phyloP scores from a whole-genome alignment of 2,113 vertebrate genomes.

The Catharus minimus region DNA sequence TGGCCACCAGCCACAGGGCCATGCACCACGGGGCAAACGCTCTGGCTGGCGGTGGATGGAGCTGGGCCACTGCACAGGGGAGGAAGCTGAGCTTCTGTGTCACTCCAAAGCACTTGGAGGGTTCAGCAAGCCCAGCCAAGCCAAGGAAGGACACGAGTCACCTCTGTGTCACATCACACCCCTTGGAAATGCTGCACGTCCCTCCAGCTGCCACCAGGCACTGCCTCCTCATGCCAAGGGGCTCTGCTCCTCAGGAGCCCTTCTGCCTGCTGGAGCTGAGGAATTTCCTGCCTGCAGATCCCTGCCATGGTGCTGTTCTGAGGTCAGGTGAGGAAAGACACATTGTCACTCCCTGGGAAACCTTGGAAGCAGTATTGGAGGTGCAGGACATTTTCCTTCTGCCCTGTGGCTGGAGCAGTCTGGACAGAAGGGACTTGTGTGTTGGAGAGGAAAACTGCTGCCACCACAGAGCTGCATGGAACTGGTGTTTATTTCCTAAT shows the following conservation, averaged over 20 bases:
- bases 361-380: background rate
- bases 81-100: background rate
- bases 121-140: background rate
- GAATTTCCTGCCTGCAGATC: background rate
- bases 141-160: background rate
- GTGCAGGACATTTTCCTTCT: background rate
- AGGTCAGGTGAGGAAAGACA: background rate
- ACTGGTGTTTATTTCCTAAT: background rate
- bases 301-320: rapidly evolving
- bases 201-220: background rate
- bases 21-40: rapidly evolving
- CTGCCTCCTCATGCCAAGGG: rapidly evolving
- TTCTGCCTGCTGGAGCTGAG: background rate
- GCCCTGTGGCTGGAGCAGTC: background rate
- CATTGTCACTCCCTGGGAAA: rapidly evolving
- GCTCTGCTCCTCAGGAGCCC: background rate
- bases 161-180: background rate
- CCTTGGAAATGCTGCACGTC: rapidly evolving
- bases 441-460: background rate
- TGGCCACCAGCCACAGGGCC: background rate
- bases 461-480: background rate
- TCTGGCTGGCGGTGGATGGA: background rate
- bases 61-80: rapidly evolving
- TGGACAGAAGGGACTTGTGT: background rate
- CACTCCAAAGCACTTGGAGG: background rate